These are phyloP conservation scores for Goniozus legneri DNA, from an alignment of 1,140 invertebrate species.

Conservation along the genomic window DNA sequence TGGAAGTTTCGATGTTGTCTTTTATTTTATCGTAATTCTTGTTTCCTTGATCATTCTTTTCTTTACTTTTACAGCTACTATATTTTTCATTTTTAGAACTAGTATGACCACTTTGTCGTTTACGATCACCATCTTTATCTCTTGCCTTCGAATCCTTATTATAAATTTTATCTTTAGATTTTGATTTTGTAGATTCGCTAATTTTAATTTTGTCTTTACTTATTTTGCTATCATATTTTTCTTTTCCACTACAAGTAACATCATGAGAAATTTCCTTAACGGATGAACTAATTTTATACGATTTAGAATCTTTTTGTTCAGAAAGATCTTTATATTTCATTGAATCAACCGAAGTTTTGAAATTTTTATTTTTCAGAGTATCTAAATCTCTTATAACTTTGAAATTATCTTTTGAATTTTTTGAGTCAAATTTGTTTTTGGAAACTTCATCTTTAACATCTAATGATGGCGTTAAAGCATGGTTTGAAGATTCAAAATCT, in stretches of 20 bases:
- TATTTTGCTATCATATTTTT: constrained; percentile 33
- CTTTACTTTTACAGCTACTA: constrained; percentile 29
- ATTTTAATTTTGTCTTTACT: constrained; percentile 36
- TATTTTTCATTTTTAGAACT: constrained; percentile 38
- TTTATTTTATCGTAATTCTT: constrained; percentile 25
- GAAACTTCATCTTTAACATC: constrained; percentile 35
- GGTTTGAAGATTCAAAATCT: constrained; percentile 50
- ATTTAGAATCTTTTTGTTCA: constrained; percentile 34
- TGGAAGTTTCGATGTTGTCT: constrained; percentile 12
- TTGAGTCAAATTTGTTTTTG: constrained; percentile 44
- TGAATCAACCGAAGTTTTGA: constrained; percentile 47
- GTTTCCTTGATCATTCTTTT: constrained; percentile 28
- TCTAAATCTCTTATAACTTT: constrained; percentile 32
- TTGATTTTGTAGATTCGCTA: constrained; percentile 24
- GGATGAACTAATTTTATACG: constrained; percentile 27
- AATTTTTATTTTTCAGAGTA: constrained; percentile 41
- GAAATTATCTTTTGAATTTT: constrained; percentile 37
- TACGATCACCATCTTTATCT: constrained; percentile 33
- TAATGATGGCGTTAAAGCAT: constrained; percentile 32
- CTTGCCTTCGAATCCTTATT: constrained; percentile 25
- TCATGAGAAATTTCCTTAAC: constrained; percentile 43
- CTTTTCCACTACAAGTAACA: constrained; percentile 31
- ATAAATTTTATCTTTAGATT: constrained; percentile 15
- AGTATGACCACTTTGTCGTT: constrained; percentile 28
- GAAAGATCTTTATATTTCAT: constrained; percentile 43